A percentile compares a stretch with the other conserved stretches of the same genome.
Evolutionary conservation across 1,140 invertebrate genomes (phyloP).

Genomic region (Diplogasteroides magnus): DNA sequence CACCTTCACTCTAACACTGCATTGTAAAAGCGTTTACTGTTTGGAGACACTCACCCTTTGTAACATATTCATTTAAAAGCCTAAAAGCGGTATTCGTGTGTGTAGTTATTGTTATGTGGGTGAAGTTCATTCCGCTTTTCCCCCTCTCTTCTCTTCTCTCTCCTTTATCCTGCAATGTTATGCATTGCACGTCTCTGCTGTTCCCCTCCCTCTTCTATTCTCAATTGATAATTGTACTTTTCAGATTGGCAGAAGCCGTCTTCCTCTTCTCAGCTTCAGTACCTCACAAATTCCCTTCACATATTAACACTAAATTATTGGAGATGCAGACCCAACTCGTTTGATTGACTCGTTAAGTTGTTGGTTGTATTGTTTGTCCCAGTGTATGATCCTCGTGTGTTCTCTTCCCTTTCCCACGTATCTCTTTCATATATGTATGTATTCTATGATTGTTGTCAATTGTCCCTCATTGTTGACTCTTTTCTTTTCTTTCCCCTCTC

Average conservation of each 20-base stretch:
- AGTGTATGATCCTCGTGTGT: not conserved
- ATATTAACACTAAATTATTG: constrained; percentile 18
- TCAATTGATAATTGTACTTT: not conserved
- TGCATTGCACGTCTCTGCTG: too few species aligned
- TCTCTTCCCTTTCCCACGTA: not conserved
- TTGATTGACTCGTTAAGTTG: constrained; percentile 1
- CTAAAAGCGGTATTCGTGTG: not conserved
- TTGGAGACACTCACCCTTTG: not conserved
- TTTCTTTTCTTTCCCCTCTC: not conserved
- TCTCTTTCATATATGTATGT: not conserved
- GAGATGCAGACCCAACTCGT: constrained; percentile 20
- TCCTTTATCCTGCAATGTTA: too few species aligned
- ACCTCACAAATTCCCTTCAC: constrained; percentile 22
- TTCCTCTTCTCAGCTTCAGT: constrained; percentile 24
- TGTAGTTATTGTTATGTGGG: not conserved
- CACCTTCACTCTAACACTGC: not conserved
- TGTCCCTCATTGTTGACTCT: not conserved
- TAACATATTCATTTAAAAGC: not conserved
- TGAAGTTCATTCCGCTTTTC: too few species aligned
- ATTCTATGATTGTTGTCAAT: not conserved
- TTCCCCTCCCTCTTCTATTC: too few species aligned
- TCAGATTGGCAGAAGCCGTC: constrained; percentile 19
- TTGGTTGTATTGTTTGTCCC: not conserved
- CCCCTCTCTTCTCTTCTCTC: too few species aligned
- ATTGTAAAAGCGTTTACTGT: constrained; percentile 5